Evolutionary conservation across 1,140 invertebrate species (phyloP), one percentile per base, ranked within the genome.

Genomic region (Meloidogyne floridensis): DNA sequence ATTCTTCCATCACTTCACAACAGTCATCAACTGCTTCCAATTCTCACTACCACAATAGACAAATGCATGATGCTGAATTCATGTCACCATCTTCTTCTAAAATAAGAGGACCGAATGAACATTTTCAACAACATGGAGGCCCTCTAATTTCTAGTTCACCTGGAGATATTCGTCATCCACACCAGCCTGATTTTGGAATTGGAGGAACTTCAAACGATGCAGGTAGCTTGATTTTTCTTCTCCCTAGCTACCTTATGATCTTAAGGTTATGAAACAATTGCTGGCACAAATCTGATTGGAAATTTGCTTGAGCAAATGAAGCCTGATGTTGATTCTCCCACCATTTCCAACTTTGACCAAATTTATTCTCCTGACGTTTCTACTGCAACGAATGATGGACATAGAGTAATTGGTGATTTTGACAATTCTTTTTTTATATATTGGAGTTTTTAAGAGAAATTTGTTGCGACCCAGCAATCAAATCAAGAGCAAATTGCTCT

Each of bases 181-280:
- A 79, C 43, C 77, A 79, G 72, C 42, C 77, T 42, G 77, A 79
- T 65, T 72, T 79, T 18, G 77, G 72, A 15, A 78, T 78, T 71
- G 65, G 65, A 20, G 59, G 56, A 42, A 43, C 72, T 47, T 3
- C 18, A 71, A 71, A 78, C 20, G 65, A 79, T 71, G 65, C 65
- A 6, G 72, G 32, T 72, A 72, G 13, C 20, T 51, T 47, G 11
- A 76, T 76, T 51, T 10, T 59, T 51, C 8, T n/a, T 75, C 5
- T 75, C 9, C 10, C 43, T 47, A 18, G 10, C 3, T 47, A 53
- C 54, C 54, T 54, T 42, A 75, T 18, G 42, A 15, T 32, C 53
- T 69, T 71, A 32, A 69, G 77, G 65, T 42, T 79, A 71, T 47
- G 77, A 79, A 15, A 69, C 69, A 79, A 77, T 77, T 42, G 53